These are phyloP conservation scores for Aphaenogaster ashmeadi DNA, from an alignment of 1,140 invertebrate species.

Conservation along the genomic window DNA sequence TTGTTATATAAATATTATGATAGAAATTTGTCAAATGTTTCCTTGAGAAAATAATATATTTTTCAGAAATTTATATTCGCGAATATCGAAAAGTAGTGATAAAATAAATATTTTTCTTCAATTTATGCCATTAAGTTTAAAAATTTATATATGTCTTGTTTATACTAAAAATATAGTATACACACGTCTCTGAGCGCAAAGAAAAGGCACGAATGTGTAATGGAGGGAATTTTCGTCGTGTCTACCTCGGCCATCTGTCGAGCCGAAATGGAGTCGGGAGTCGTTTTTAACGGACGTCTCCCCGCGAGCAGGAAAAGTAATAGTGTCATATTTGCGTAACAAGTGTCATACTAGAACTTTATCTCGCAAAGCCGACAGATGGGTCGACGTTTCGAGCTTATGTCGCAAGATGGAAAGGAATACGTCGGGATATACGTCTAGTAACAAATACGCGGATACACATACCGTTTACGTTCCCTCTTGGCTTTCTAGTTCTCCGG, in stretches of 20 bases:
- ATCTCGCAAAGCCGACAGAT: slow-evolving; percentile 82
- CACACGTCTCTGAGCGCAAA: background rate
- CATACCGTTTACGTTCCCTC: slow-evolving; percentile 41
- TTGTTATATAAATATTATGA: background rate
- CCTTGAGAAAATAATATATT: background rate
- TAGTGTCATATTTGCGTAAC: slow-evolving; percentile 83
- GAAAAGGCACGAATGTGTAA: slow-evolving; percentile 3
- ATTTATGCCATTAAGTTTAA: background rate
- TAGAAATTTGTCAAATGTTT: background rate
- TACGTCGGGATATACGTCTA: slow-evolving; percentile 69
- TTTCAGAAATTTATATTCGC: background rate
- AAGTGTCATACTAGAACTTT: slow-evolving; percentile 83
- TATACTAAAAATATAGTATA: background rate
- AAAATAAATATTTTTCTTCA: background rate
- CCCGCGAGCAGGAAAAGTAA: slow-evolving; percentile 75
- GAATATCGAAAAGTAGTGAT: background rate
- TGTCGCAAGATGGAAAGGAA: slow-evolving; percentile 74
- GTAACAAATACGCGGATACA: background rate
- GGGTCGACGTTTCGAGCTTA: slow-evolving; percentile 81
- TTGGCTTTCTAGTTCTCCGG: slow-evolving; percentile 33
- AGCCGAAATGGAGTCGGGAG: slow-evolving; percentile 46
- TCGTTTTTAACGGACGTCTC: slow-evolving; percentile 73
- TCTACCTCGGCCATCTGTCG: slow-evolving; percentile 29
- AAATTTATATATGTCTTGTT: background rate
- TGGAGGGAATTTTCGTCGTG: slow-evolving; percentile 38